Base-by-base conservation (phyloP, 23 tunicate species). In the Trididemnum miniatum region DNA sequence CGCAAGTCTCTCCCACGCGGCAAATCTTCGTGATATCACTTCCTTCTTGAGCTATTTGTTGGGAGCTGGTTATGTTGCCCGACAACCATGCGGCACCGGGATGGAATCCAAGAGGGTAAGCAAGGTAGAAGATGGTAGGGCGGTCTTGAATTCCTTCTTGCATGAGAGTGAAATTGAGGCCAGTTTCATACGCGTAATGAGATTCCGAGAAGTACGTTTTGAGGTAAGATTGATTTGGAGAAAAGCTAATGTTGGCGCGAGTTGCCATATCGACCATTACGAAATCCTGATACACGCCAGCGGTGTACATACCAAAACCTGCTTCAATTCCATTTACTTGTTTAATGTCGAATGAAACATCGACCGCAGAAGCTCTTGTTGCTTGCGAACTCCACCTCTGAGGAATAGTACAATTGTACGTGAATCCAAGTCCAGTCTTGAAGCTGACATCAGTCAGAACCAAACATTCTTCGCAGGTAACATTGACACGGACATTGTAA, bases 381-480 rank as follows among this genome's bases (percentile, higher is more conserved):
- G 38, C 38, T 5, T 67, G 37, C 4, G 2, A 7, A 30, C 18
- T 12, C 75, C 38, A 33, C 32, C 4, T 12, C 25, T 5, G 37
- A 3, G 37, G 75, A 5, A 67, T 32, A 33, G 37, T 30, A 5
- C 7, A 4, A 32, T 67, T 67, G 38, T 31, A 31, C 3, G n/a
- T 22, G 7, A 67, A 7, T 31, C 38, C 75, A 24, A 67, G 32
- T 3, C 75, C 75, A 3, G 75, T 12, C 25, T 67, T 67, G 31
- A 74, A 74, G 59, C 79, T 74, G 9, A 29, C 15, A 4, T 40
- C 23, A 24, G 33, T 5, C 7, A 74, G 30, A 2, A 44, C 20
- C 79, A 74, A 74, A 28, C 79, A 74, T 20, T 74, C 32, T 37
- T 74, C 26, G 34, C 79, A 74, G 29, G 79, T 74, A 29, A 74